Percentiles rank a stretch among this genome's conserved stretches.
phyloP scores from a whole-genome alignment of 1,140 invertebrate species.

The Mercenaria mercenaria region DNA sequence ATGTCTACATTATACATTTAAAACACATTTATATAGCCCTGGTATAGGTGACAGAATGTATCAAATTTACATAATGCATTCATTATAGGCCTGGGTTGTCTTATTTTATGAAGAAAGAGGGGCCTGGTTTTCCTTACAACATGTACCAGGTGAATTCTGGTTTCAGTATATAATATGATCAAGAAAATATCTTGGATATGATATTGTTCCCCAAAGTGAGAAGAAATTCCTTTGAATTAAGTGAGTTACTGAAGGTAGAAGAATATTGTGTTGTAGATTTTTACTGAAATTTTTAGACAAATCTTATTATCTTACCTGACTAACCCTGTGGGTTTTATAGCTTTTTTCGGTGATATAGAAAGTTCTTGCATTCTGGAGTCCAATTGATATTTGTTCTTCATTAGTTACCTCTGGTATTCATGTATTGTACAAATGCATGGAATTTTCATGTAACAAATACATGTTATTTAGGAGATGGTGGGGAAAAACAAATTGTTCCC shows the following conservation, averaged over 20 bases:
- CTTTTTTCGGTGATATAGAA: background rate
- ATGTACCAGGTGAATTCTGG: background rate
- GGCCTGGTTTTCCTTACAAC: background rate
- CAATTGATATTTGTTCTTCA: background rate
- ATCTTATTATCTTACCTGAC: background rate
- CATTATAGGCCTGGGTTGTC: background rate
- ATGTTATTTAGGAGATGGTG: background rate
- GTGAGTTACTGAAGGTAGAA: background rate
- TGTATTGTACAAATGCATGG: background rate
- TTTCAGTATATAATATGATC: background rate
- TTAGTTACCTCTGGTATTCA: background rate
- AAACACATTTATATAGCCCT: conserved; percentile 9
- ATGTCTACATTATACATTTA: background rate
- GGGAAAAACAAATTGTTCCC: too few relatives aligned
- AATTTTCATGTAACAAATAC: background rate
- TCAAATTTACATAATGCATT: conserved; percentile 23
- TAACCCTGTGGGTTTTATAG: background rate
- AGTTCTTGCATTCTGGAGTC: background rate
- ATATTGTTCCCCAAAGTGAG: background rate
- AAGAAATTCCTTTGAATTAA: background rate
- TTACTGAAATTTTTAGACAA: background rate
- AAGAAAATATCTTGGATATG: background rate
- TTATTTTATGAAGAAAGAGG: background rate
- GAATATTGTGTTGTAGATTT: background rate
- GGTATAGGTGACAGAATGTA: background rate